These are phyloP conservation scores for Ametastegia equiseti DNA, from an alignment of 2,888 invertebrate genomes.

Conservation along the genomic window DNA sequence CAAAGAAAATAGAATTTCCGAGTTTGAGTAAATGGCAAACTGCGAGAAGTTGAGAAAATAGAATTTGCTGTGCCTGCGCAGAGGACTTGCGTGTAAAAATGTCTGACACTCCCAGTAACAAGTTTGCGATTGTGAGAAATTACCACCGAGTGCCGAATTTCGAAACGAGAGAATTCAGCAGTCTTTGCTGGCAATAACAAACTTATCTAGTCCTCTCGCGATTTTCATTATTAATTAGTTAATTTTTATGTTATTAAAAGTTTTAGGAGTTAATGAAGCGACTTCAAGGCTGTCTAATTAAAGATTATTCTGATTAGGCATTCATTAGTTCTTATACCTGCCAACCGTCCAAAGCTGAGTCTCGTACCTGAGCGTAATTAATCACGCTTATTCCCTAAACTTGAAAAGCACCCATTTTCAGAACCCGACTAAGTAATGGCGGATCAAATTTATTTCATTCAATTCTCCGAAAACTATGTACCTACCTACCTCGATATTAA, in stretches of 20 bases:
- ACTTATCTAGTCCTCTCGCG: not conserved
- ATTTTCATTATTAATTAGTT: not conserved
- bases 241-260: slow-evolving; percentile 8
- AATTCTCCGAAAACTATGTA: not conserved
- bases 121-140: slow-evolving; percentile 11
- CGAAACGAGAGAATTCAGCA: not conserved
- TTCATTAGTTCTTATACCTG: slow-evolving; percentile 25
- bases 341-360: not conserved
- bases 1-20: slow-evolving; percentile 7
- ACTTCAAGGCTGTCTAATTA: slow-evolving; percentile 27
- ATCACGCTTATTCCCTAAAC: slow-evolving; percentile 23
- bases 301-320: slow-evolving; percentile 7
- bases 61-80: not conserved
- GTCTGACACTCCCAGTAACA: not conserved
- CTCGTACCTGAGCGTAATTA: slow-evolving; percentile 16
- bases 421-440: not conserved
- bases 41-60: not conserved
- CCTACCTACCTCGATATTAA: not conserved
- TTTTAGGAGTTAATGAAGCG: not conserved
- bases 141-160: not conserved
- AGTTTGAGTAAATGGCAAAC: not conserved
- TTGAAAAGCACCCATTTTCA: not conserved
- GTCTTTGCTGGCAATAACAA: not conserved
- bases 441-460: slow-evolving; percentile 7
- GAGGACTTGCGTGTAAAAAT: not conserved